These are phyloP conservation scores for Caenorhabditis angaria DNA, from an alignment of 2,888 invertebrate species.

Conservation along the genomic window DNA sequence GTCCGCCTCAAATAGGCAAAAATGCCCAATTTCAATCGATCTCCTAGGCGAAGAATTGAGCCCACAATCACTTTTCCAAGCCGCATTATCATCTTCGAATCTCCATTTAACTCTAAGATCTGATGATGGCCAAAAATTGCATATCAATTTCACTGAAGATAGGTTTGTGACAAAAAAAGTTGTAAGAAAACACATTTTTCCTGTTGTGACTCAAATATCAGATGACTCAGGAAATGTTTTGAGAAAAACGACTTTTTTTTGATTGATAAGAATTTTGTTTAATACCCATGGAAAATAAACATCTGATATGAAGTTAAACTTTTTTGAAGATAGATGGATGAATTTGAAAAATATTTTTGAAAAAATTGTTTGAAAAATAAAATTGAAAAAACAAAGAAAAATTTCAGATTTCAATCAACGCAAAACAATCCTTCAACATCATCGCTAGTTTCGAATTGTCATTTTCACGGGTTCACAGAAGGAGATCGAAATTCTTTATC, in stretches of 20 bases:
- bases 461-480: slow-evolving; percentile 29
- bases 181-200: neutral
- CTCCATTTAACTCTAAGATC: slow-evolving; percentile 18
- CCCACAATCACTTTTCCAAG: slow-evolving; percentile 19
- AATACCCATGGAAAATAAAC: too few species aligned
- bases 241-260: neutral
- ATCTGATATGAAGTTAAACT: too few species aligned
- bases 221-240: neutral
- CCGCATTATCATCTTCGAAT: slow-evolving; percentile 12
- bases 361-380: too few species aligned
- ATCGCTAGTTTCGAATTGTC: slow-evolving; percentile 45
- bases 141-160: slow-evolving; percentile 28
- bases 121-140: slow-evolving; percentile 14
- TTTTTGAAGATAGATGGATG: too few species aligned
- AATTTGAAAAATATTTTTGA: too few species aligned
- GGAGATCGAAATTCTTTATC: slow-evolving; percentile 35
- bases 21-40: slow-evolving; percentile 24
- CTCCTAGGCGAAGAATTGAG: slow-evolving; percentile 13
- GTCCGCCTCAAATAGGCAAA: neutral
- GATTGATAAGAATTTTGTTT: neutral
- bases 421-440: slow-evolving; percentile 39
- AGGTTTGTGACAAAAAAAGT: slow-evolving; percentile 12
- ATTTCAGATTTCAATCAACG: too few species aligned
- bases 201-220: neutral
- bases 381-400: too few species aligned